Evolutionary conservation across 1,140 invertebrate species (phyloP), one percentile per base, ranked within the genome.

Genomic region (Melitaea cinxia): DNA sequence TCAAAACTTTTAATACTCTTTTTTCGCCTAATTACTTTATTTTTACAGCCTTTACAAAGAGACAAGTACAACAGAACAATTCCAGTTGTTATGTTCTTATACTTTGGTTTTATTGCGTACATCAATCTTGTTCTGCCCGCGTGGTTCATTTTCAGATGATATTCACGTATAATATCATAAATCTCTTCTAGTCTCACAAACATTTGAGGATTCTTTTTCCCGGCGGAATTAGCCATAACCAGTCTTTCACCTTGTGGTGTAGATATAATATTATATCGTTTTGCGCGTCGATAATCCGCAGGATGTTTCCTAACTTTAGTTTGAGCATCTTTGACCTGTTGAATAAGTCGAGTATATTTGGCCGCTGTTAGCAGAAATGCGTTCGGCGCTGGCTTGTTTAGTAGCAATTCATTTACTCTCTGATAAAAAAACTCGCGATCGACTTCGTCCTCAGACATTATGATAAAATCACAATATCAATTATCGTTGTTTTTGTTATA

Each of bases 51-150:
- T 33, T 59, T 47, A 37, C 77, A 83, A 45, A 83, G 45, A 15
- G 73, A 76, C 10, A 82, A 64, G 62, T 77, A 82, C n/a, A 83
- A 60, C 35, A 71, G 53, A 1, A 82, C 70, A 49, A 71, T 61
- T 64, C 73, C 65, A 5, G 74, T 63, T 1, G 79, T 83, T 10
- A 83, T 68, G 30, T 83, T 82, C 67, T 65, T 78, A 24, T 83
- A 81, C 17, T 65, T 71, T 1, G 45, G 61, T 52, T 83, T 83
- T 39, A 83, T 56, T 12, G 67, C 72, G 4, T 37, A 14, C 78
- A 79, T 80, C 61, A 82, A 57, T 19, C 72, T 57, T 17, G 65
- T 72, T 58, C 78, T 66, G 5, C 78, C 79, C 4, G 66, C 77
- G 24, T 83, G 76, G 50, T 75, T 79, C 55, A 77, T 62, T 55